phyloP scores from a whole-genome alignment of 2,888 invertebrate genomes.

The Salticus scenicus region DNA sequence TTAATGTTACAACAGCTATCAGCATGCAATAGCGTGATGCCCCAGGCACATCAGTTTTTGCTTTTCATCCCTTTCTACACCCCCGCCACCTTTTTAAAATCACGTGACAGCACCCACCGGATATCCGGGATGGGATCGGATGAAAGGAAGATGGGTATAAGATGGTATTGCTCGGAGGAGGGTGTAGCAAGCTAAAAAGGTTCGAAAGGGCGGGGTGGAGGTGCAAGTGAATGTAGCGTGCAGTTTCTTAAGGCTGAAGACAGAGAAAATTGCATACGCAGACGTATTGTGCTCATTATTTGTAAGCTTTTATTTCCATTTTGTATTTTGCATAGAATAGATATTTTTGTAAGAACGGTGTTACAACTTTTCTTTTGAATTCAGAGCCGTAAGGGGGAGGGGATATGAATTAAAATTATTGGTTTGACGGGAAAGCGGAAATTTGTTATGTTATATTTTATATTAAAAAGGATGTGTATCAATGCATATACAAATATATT shows the following conservation, averaged over 20 bases:
- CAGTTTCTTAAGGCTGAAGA: background rate
- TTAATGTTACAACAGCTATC: background rate
- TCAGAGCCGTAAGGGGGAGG: no score
- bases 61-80: background rate
- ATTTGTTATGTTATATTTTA: no score
- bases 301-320: no score
- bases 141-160: background rate
- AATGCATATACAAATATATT: no score
- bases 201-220: background rate
- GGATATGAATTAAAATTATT: no score
- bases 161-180: background rate
- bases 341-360: no score
- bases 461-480: no score
- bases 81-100: background rate
- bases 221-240: background rate
- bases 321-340: no score
- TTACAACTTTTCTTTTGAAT: no score
- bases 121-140: slow-evolving; percentile 8
- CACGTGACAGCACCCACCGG: background rate
- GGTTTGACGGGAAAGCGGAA: no score
- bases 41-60: background rate
- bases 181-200: background rate
- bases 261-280: no score
- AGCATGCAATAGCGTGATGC: background rate
- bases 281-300: no score